Percentiles rank a stretch among this genome's conserved stretches.
Evolutionary conservation across 2,888 invertebrate genomes (phyloP).

Genomic region (Scaptodrosophila latifasciaeformis): DNA sequence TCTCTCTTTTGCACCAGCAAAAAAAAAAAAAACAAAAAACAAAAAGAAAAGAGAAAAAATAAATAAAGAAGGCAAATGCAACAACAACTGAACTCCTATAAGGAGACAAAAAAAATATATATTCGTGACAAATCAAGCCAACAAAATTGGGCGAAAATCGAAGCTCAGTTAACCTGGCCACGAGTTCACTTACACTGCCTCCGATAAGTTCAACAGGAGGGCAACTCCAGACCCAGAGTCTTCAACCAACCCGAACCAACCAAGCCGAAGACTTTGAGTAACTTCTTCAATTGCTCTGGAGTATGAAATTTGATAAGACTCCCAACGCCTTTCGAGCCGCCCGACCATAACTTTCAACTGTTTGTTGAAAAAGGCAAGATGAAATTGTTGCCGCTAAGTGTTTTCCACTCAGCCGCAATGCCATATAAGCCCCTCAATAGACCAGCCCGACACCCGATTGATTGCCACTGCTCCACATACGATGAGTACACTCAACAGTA

Average conservation of each 20-base stretch:
- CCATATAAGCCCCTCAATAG: slow-evolving; percentile 43
- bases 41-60: slow-evolving; percentile 12
- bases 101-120: slow-evolving; percentile 52
- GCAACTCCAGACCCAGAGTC: no score
- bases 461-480: slow-evolving; percentile 69
- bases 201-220: background rate
- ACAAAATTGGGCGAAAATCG: slow-evolving; percentile 72
- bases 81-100: slow-evolving; percentile 11
- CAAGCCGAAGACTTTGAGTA: no score
- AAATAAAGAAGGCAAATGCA: slow-evolving; percentile 8
- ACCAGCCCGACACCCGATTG: no score
- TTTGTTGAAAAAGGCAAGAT: slow-evolving; percentile 6
- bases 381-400: slow-evolving; percentile 5
- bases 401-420: background rate
- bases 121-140: slow-evolving; percentile 75
- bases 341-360: no score
- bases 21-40: background rate
- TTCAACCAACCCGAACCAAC: no score
- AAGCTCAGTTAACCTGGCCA: slow-evolving; percentile 4
- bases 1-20: slow-evolving; percentile 48
- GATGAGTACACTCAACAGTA: no score
- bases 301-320: no score
- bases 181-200: background rate
- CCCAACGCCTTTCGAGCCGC: no score
- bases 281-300: no score